Conservation (phyloP, 2,797 vertebrate genomes). For the Paratrypauchen microcephalus region DNA sequence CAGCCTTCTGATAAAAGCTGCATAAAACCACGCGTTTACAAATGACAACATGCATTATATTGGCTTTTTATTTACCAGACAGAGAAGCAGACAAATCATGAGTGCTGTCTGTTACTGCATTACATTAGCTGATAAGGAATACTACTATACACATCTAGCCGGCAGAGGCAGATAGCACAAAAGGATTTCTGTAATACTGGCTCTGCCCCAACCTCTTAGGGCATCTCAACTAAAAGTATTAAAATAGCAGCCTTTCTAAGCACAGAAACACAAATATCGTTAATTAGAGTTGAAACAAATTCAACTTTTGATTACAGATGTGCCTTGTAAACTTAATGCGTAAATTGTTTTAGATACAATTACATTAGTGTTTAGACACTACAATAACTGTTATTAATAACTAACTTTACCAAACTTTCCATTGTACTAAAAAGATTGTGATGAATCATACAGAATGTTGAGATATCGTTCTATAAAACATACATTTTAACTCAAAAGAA, state of each 20-base stretch:
- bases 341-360: too few species aligned
- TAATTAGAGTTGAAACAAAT: neutral
- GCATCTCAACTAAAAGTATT: neutral
- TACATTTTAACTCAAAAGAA: too few species aligned
- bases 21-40: constrained; percentile 10
- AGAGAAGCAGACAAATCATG: neutral
- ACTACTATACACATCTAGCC: neutral
- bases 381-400: too few species aligned
- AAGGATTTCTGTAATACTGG: neutral
- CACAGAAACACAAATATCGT: neutral
- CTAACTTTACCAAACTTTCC: too few species aligned
- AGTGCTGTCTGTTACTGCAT: neutral
- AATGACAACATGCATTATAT: constrained; percentile 1
- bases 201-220: too few species aligned
- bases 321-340: too few species aligned
- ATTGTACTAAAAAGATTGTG: too few species aligned
- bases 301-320: neutral
- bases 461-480: too few species aligned
- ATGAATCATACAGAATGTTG: too few species aligned
- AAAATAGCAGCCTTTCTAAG: neutral
- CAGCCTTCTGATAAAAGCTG: neutral
- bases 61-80: neutral
- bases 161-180: neutral
- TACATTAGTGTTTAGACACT: too few species aligned
- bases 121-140: constrained; percentile 1